phyloP scores from a whole-genome alignment of 1,140 invertebrate genomes.

The Grapholita molesta region DNA sequence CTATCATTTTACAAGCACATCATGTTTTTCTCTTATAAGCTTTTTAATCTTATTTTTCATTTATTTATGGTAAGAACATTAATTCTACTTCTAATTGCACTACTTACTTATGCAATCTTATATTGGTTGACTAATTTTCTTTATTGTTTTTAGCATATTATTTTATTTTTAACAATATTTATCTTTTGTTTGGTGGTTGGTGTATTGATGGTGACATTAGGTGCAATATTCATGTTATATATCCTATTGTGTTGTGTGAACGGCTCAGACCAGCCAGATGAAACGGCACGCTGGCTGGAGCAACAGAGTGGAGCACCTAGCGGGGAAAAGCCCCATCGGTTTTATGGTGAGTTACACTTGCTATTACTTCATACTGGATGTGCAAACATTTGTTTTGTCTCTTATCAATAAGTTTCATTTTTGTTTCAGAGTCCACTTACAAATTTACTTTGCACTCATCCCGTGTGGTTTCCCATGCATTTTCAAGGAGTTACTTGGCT shows the following conservation, averaged over 20 bases:
- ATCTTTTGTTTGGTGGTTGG: conserved; percentile 74
- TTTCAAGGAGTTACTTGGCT: not conserved
- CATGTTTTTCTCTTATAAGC: conserved; percentile 29
- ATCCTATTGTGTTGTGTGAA: conserved; percentile 76
- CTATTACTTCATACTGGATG: conserved; percentile 3
- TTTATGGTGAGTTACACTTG: conserved; percentile 70
- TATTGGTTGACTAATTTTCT: conserved; percentile 16
- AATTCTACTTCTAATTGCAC: conserved; percentile 12
- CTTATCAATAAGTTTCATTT: conserved; percentile 18
- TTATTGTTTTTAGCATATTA: conserved; percentile 23
- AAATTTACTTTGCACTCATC: conserved; percentile 15
- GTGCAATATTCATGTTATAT: conserved; percentile 77
- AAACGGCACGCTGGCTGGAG: conserved; percentile 72
- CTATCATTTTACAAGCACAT: not conserved
- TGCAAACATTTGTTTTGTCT: not conserved
- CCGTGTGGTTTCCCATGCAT: conserved; percentile 6
- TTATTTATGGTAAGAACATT: conserved; percentile 26
- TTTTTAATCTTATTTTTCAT: conserved; percentile 27
- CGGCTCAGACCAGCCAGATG: conserved; percentile 74
- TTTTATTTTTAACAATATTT: conserved; percentile 64
- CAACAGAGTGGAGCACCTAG: conserved; percentile 59
- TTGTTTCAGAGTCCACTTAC: conserved; percentile 7
- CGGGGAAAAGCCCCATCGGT: conserved; percentile 70
- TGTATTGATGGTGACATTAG: conserved; percentile 69
- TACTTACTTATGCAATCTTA: conserved; percentile 13